A percentile compares a stretch with the other conserved stretches of the same genome.
phyloP scores from a whole-genome alignment of 2,888 invertebrate species.

The Tetheella fluctuosa region DNA sequence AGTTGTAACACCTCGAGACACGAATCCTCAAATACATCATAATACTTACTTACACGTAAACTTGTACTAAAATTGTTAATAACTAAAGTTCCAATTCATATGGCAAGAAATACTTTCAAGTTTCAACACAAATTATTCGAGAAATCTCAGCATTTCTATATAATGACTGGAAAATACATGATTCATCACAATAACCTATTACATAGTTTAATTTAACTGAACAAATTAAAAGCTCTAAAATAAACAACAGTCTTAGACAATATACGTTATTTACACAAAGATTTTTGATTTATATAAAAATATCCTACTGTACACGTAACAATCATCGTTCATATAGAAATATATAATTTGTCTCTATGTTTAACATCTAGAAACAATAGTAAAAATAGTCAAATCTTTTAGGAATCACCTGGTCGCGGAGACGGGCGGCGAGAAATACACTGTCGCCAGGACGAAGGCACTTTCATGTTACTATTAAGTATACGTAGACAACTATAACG shows the following conservation, averaged over 20 bases:
- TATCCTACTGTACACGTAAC: constrained; percentile 82
- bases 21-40: neutral
- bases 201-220: constrained; percentile 68
- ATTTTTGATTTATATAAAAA: constrained; percentile 72
- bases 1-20: neutral
- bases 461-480: constrained; percentile 25
- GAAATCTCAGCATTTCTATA: constrained; percentile 33
- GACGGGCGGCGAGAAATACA: constrained; percentile 50
- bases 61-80: constrained; percentile 46
- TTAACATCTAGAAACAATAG: constrained; percentile 77
- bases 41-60: constrained; percentile 20
- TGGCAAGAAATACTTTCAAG: constrained; percentile 48
- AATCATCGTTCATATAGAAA: constrained; percentile 78
- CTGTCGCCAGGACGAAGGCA: constrained; percentile 44
- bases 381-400: constrained; percentile 80
- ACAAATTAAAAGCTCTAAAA: constrained; percentile 81
- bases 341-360: constrained; percentile 77
- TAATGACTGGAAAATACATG: constrained; percentile 82
- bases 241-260: constrained; percentile 83
- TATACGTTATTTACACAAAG: constrained; percentile 82
- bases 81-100: constrained; percentile 41
- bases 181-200: constrained; percentile 63
- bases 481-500: neutral
- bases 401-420: constrained; percentile 67
- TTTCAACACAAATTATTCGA: constrained; percentile 27